Conservation (phyloP, 2,888 invertebrate species). For the Lasioglossum oenotherae region DNA sequence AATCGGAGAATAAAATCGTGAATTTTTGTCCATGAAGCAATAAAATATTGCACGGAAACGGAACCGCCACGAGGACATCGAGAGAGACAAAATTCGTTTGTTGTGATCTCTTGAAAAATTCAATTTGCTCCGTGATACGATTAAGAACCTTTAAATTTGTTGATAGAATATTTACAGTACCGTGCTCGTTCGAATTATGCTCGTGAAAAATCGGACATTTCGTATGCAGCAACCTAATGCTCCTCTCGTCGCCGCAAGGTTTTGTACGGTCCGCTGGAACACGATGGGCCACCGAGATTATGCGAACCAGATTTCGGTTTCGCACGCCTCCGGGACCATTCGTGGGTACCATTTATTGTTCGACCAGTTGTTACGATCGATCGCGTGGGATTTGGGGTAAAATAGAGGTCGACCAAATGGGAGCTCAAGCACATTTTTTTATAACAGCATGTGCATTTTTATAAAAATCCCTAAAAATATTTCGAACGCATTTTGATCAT, state of each 20-base stretch:
- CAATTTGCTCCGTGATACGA: neutral
- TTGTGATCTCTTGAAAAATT: neutral
- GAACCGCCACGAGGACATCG: too few species aligned
- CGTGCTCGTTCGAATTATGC: neutral
- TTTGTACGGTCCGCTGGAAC: neutral
- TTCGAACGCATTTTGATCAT: neutral
- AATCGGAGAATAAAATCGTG: too few species aligned
- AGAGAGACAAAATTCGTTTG: neutral
- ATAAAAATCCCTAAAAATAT: neutral
- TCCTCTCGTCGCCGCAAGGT: neutral
- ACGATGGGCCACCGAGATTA: constrained; percentile 6
- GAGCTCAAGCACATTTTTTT: neutral
- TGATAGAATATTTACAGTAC: neutral
- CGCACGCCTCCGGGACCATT: neutral
- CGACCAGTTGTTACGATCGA: neutral
- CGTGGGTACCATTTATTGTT: neutral
- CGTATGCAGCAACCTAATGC: neutral
- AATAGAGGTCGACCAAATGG: neutral
- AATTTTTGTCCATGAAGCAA: too few species aligned
- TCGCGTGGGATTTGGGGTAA: neutral
- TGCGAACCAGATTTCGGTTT: constrained; percentile 4
- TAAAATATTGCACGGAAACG: too few species aligned
- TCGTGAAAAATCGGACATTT: neutral
- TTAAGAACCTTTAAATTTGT: neutral
- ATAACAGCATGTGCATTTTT: neutral